phyloP scores from a whole-genome alignment of 2,888 invertebrate genomes.

The Diadegma fenestrale region DNA sequence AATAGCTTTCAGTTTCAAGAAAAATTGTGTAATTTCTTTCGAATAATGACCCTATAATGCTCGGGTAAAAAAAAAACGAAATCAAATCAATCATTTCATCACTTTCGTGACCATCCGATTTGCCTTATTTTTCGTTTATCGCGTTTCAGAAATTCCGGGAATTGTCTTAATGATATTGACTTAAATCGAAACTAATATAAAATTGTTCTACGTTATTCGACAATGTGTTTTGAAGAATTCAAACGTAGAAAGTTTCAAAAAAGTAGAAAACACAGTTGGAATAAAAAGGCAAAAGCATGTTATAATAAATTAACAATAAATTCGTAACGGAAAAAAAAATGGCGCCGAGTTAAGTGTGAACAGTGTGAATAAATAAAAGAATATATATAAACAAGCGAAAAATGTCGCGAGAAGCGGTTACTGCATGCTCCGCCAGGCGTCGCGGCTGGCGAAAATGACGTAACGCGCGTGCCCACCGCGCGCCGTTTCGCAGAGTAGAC shows the following conservation, averaged over 20 bases:
- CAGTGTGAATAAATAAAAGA: background rate
- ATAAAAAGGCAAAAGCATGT: background rate
- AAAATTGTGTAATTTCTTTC: too few species aligned
- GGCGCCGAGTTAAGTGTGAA: background rate
- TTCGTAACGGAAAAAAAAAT: background rate
- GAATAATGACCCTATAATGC: too few species aligned
- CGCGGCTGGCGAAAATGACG: constrained; percentile 57
- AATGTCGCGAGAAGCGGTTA: background rate
- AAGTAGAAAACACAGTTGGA: background rate
- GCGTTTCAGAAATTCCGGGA: too few species aligned
- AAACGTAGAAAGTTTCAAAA: background rate
- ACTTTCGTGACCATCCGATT: too few species aligned
- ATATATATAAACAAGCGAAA: background rate
- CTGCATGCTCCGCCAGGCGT: background rate
- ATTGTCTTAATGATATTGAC: too few species aligned
- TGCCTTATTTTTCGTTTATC: too few species aligned
- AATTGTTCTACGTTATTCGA: too few species aligned
- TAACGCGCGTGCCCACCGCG: constrained; percentile 68
- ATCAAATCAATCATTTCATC: too few species aligned
- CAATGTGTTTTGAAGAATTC: too few species aligned
- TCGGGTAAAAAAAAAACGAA: too few species aligned
- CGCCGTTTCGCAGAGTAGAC: constrained; percentile 64
- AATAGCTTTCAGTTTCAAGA: too few species aligned
- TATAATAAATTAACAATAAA: background rate
- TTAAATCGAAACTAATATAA: too few species aligned